phyloP scores from a whole-genome alignment of 1,140 invertebrate genomes.

The Ceratosolen fusciceps region DNA sequence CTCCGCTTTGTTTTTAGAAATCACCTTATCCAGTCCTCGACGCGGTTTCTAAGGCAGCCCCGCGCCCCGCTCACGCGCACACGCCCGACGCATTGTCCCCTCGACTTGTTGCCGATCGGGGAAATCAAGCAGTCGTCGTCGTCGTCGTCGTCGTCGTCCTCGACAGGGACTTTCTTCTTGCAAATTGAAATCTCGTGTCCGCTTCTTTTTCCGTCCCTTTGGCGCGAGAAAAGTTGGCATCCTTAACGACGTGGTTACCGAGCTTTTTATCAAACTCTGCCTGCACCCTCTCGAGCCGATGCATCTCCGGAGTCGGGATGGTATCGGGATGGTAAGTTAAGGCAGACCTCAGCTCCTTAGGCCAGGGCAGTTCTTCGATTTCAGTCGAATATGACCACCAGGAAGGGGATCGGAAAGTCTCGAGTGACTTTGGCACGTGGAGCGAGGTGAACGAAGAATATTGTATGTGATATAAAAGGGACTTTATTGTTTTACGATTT shows the following conservation, averaged over 20 bases:
- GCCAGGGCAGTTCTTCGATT: too few relatives aligned
- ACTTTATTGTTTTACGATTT: background rate
- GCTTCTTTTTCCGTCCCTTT: conserved; percentile 1
- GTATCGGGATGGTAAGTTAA: background rate
- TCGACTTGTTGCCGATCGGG: too few relatives aligned
- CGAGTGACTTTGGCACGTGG: background rate
- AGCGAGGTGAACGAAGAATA: background rate
- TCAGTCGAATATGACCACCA: too few relatives aligned
- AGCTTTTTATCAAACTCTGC: background rate
- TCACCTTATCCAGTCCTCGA: conserved; percentile 32
- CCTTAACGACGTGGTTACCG: conserved; percentile 29
- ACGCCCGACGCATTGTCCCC: conserved; percentile 19
- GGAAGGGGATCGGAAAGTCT: background rate
- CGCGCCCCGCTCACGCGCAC: too few relatives aligned
- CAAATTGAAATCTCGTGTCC: conserved; percentile 45
- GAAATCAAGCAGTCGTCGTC: too few relatives aligned
- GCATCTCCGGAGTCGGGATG: too few relatives aligned
- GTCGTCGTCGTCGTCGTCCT: too few relatives aligned
- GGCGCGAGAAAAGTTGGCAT: conserved; percentile 22
- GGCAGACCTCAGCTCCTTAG: too few relatives aligned
- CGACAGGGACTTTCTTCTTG: conserved; percentile 30
- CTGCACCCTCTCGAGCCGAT: background rate
- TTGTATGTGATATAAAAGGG: background rate
- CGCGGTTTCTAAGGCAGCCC: conserved; percentile 5
- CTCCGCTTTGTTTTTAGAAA: conserved; percentile 35